A percentile compares a stretch with the other conserved stretches of the same genome.
phyloP scores from a whole-genome alignment of 2,888 invertebrate species.

The Synergus gifuensis region DNA sequence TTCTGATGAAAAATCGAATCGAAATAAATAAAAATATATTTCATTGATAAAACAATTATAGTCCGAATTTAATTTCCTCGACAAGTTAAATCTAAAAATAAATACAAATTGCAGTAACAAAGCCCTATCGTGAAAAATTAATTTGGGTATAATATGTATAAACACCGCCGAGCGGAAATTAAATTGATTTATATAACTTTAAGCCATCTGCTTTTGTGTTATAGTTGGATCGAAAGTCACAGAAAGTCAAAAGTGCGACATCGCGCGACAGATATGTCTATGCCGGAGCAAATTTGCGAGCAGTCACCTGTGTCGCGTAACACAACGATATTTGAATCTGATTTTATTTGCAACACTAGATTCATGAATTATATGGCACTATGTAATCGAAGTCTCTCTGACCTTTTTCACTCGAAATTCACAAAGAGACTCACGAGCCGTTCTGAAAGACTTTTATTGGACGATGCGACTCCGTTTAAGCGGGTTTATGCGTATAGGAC shows the following conservation, averaged over 20 bases:
- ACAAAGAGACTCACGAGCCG: constrained; percentile 61
- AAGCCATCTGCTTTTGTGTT: not conserved
- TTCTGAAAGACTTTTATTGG: constrained; percentile 63
- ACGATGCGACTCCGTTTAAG: constrained; percentile 66
- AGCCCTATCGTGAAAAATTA: too few species aligned
- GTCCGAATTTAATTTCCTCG: too few species aligned
- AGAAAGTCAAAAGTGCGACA: constrained; percentile 9
- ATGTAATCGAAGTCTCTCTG: constrained; percentile 46
- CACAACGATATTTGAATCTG: constrained; percentile 57
- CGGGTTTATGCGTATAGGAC: constrained; percentile 70
- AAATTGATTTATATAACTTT: not conserved
- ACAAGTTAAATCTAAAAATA: too few species aligned
- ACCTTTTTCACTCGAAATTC: constrained; percentile 53
- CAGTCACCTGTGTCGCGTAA: constrained; percentile 52
- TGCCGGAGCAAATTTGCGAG: constrained; percentile 48
- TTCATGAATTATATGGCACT: constrained; percentile 50
- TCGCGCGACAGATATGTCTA: constrained; percentile 28
- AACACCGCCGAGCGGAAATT: not conserved
- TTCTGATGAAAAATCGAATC: too few species aligned
- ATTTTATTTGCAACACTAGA: constrained; percentile 57
- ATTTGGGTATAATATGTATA: too few species aligned
- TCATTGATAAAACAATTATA: too few species aligned
- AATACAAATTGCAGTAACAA: too few species aligned
- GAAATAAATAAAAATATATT: too few species aligned
- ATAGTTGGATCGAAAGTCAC: not conserved